Evolutionary conservation across 2,888 invertebrate genomes (phyloP).

Genomic region (Campoplex nolae): DNA sequence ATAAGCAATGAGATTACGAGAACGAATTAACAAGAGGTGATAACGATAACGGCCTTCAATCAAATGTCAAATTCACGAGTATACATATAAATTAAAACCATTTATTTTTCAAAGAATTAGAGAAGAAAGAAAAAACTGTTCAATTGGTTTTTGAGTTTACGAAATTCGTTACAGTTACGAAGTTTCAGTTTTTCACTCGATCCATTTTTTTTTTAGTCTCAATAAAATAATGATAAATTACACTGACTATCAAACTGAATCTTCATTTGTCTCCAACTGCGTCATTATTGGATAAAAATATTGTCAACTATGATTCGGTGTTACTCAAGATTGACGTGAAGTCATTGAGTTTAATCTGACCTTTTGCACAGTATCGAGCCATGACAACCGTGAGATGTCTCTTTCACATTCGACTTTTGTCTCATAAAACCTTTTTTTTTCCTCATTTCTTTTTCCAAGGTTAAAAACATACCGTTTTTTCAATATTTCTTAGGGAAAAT

Average conservation of each 20-base stretch:
- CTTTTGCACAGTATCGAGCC: conserved; percentile 48
- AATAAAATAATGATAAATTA: conserved; percentile 36
- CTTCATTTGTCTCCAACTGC: conserved; percentile 32
- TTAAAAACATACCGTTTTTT: not conserved
- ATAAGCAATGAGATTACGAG: conserved; percentile 37
- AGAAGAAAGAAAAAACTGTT: not conserved
- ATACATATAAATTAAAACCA: not conserved
- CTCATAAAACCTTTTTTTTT: conserved; percentile 8
- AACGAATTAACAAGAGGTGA: conserved; percentile 40
- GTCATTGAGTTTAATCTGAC: conserved; percentile 48
- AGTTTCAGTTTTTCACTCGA: conserved; percentile 26
- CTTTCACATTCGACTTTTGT: conserved; percentile 13
- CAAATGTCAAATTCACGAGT: conserved; percentile 22
- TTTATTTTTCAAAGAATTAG: not conserved
- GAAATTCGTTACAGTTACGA: not conserved
- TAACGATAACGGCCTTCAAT: conserved; percentile 31
- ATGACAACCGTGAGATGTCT: conserved; percentile 29
- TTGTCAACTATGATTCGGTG: conserved; percentile 29
- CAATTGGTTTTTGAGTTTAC: not conserved
- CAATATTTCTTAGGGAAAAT: not conserved
- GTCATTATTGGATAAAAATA: conserved; percentile 28
- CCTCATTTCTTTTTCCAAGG: not conserved
- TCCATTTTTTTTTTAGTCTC: conserved; percentile 17
- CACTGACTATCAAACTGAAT: conserved; percentile 57
- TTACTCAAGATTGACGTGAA: conserved; percentile 35